Evolutionary conservation across 2,797 vertebrate genomes (phyloP), one percentile per base, ranked within the genome.

Genomic region (Aplochiton taeniatus): DNA sequence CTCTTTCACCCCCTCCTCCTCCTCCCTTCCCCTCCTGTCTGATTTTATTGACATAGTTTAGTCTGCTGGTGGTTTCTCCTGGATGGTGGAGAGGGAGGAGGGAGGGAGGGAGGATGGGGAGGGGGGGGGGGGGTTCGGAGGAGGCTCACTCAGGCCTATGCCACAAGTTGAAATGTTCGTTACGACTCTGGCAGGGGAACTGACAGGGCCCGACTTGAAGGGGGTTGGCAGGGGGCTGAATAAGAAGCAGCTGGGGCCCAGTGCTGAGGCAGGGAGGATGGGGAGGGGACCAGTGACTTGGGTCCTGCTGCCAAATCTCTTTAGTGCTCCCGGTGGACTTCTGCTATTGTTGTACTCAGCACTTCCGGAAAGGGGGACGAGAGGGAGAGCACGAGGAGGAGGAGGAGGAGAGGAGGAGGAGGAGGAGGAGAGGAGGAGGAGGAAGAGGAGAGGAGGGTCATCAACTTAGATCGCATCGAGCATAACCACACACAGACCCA

Each of bases 101-200:
- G 16, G 42, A 52, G 8, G 54, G 49, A 41, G 14, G 45, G 19
- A 65, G 50, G 63, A 47, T 58, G 61, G 70, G 77, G 20, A n/a
- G 16, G 42, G 51, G 8, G 54, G 49, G 20, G 14, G 45, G 19
- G 65, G 50, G 63, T 47, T 58, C 59, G 70, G 77, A 16, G 56
- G 14, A 73, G 48, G 18, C 53, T 69, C 64, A 64, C 64, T 70
- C 59, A 78, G 85, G 84, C 76, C 83, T 85, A 82, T 75, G 88
- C 90, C 91, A 89, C 90, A 76, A 90, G 87, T 83, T 92, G 90
- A 92, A 92, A 93, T 92, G 92, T 91, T 93, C 93, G 93, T 94
- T 92, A 93, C 77, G 88, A 90, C 69, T 87, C 87, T 91, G 88
- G 88, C 92, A 91, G 84, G 86, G 91, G 90, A 94, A 94, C 92